These are phyloP conservation scores for Ambastaia sidthimunki DNA, from an alignment of 2,797 vertebrate species.

Conservation along the genomic window DNA sequence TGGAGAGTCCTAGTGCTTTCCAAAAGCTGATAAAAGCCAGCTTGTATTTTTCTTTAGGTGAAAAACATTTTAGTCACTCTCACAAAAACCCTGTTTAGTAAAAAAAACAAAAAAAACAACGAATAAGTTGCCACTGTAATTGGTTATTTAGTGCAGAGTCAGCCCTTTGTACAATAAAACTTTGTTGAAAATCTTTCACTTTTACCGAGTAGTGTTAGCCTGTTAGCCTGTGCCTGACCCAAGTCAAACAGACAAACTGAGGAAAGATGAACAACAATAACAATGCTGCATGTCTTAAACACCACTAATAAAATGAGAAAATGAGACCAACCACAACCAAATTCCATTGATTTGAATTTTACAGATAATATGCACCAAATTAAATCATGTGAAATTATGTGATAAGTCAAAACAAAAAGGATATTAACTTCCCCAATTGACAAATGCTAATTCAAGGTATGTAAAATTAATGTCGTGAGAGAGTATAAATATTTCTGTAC, in stretches of 20 bases:
- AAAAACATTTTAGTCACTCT: constrained; percentile 20
- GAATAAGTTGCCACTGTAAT: background rate
- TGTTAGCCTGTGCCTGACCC: too few species aligned
- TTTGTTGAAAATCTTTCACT: too few species aligned
- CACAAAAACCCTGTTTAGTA: constrained; percentile 5
- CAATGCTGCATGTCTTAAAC: too few species aligned
- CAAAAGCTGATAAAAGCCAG: constrained; percentile 26
- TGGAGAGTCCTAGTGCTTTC: constrained; percentile 11
- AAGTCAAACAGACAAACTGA: too few species aligned
- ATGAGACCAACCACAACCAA: background rate
- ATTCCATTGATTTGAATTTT: background rate
- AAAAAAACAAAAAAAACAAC: background rate
- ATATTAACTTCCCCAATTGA: too few species aligned
- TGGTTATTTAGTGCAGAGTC: too few species aligned
- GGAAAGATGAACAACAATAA: too few species aligned
- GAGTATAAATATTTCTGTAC: background rate
- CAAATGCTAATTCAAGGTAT: background rate
- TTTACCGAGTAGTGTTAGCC: too few species aligned
- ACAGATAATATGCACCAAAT: too few species aligned
- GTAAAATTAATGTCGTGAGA: background rate
- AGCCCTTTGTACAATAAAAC: too few species aligned
- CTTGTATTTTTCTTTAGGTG: constrained; percentile 28
- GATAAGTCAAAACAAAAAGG: too few species aligned
- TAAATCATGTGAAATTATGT: too few species aligned
- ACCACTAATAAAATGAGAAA: background rate